These are phyloP conservation scores for Sphaeramia orbicularis DNA, from an alignment of 2,797 vertebrate species.

Conservation along the genomic window DNA sequence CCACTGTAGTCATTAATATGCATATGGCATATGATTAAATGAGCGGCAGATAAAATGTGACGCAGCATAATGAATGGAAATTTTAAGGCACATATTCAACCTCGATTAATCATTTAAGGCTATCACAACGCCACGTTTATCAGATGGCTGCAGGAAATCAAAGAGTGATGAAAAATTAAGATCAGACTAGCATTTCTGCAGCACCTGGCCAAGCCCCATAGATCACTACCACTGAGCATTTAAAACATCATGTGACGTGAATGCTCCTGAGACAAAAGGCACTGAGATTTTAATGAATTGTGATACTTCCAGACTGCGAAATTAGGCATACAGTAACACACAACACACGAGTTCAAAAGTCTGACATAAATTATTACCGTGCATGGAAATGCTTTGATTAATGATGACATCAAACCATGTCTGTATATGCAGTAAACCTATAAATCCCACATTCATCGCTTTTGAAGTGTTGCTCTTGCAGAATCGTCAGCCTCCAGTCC, in stretches of 20 bases:
- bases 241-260: slow-evolving; percentile 20
- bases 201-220: slow-evolving; percentile 34
- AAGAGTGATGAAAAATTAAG: slow-evolving; percentile 79
- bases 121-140: slow-evolving; percentile 87
- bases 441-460: slow-evolving; percentile 5
- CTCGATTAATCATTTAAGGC: slow-evolving; percentile 94
- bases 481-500: background rate
- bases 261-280: slow-evolving; percentile 24
- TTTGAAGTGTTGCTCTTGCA: background rate
- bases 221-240: slow-evolving; percentile 37
- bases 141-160: slow-evolving; percentile 81
- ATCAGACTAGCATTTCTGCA: slow-evolving; percentile 50
- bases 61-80: slow-evolving; percentile 92
- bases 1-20: slow-evolving; percentile 92
- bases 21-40: slow-evolving; percentile 93
- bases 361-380: slow-evolving; percentile 2
- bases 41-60: slow-evolving; percentile 89
- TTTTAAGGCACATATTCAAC: slow-evolving; percentile 85
- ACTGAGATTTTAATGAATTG: slow-evolving; percentile 8
- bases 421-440: slow-evolving; percentile 3
- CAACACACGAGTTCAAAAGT: background rate
- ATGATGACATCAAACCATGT: slow-evolving; percentile 12
- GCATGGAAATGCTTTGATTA: slow-evolving; percentile 1
- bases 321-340: background rate
- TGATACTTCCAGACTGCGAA: slow-evolving; percentile 9